A percentile compares a stretch with the other conserved stretches of the same genome.
Evolutionary conservation across 2,888 invertebrate species (phyloP).

Genomic region (Dione juno): DNA sequence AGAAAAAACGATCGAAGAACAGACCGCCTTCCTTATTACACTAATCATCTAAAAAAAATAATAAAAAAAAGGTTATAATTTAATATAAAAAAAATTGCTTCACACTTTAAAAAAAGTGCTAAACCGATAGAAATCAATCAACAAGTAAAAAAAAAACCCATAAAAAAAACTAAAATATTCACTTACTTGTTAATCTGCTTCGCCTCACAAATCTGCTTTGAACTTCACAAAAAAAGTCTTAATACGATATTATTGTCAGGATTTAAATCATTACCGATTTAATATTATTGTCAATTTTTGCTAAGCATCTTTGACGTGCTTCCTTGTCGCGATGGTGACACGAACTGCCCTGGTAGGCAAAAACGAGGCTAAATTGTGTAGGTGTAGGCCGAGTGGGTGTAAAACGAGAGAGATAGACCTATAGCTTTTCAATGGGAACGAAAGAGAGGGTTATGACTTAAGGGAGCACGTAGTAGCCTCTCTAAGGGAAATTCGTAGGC

Average conservation of each 20-base stretch:
- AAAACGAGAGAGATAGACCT: slow-evolving; percentile 55
- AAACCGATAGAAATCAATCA: neutral
- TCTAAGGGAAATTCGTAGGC: slow-evolving; percentile 75
- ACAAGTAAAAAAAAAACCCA: slow-evolving; percentile 8
- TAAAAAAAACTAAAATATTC: neutral
- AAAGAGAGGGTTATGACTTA: slow-evolving; percentile 53
- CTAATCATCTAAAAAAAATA: neutral
- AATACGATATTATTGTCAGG: slow-evolving; percentile 34
- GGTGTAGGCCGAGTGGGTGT: slow-evolving; percentile 68
- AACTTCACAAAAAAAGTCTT: slow-evolving; percentile 23
- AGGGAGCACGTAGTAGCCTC: slow-evolving; percentile 63
- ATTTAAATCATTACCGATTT: slow-evolving; percentile 34
- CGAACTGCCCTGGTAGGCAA: slow-evolving; percentile 56
- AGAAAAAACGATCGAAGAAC: neutral
- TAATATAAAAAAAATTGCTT: neutral
- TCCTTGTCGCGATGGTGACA: slow-evolving; percentile 59
- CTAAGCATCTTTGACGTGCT: slow-evolving; percentile 50
- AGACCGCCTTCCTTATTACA: neutral
- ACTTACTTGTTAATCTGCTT: slow-evolving; percentile 5
- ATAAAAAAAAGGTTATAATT: too few species aligned
- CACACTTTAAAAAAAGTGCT: neutral
- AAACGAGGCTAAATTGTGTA: slow-evolving; percentile 70
- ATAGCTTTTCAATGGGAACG: slow-evolving; percentile 41
- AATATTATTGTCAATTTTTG: slow-evolving; percentile 41
- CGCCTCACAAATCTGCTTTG: slow-evolving; percentile 7